Percentiles rank a stretch among this genome's conserved stretches.
Conservation (phyloP, 2,113 vertebrate species). For the Pseudonaja textilis region DNA sequence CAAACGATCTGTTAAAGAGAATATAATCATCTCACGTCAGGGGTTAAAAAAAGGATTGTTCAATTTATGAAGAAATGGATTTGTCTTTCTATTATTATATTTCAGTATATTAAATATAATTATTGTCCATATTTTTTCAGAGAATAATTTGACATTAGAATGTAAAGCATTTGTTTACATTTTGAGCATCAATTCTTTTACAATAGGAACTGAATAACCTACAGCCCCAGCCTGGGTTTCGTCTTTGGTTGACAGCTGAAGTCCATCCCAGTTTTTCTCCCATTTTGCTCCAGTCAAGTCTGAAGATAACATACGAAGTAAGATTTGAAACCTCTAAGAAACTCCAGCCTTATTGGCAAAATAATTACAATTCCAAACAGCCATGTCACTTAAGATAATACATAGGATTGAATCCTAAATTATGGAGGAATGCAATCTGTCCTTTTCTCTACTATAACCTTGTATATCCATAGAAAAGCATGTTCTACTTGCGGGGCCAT, state of each 20-base stretch:
- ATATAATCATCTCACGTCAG: not conserved
- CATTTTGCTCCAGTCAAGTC: constrained; percentile 91
- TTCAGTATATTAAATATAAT: not conserved
- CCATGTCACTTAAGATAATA: not conserved
- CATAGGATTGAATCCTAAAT: not conserved
- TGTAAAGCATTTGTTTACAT: not conserved
- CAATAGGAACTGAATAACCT: constrained; percentile 88
- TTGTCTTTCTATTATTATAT: not conserved
- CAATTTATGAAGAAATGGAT: not conserved
- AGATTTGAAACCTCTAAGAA: not conserved
- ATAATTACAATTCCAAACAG: not conserved
- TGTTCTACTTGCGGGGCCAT: not conserved
- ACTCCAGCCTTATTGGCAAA: not conserved
- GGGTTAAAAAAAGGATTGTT: not conserved
- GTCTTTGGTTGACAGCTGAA: constrained; percentile 96
- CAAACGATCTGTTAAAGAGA: not conserved
- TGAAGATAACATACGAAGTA: constrained; percentile 98
- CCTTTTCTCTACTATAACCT: not conserved
- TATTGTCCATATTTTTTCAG: not conserved
- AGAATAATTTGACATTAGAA: not conserved
- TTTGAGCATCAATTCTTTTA: constrained; percentile 29
- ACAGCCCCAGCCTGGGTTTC: constrained; percentile 86
- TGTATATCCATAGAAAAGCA: not conserved
- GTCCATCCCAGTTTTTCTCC: constrained; percentile 89
- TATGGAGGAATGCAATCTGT: not conserved